These are phyloP conservation scores for Neoarius graeffei DNA, from an alignment of 2,113 vertebrate species.

Conservation along the genomic window DNA sequence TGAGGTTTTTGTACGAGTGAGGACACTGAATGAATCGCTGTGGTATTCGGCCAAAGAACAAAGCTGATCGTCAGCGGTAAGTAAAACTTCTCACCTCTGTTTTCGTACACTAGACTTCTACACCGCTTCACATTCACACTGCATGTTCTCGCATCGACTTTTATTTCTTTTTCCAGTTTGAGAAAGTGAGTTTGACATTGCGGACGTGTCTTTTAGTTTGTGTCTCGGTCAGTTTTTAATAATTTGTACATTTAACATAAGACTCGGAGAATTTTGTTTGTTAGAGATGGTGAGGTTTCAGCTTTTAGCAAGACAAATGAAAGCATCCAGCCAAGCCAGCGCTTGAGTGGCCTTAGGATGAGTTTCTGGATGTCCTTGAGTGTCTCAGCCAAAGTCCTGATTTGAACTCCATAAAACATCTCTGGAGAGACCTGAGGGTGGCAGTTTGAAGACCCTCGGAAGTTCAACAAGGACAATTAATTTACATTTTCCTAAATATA, in stretches of 20 bases:
- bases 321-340: too few relatives aligned
- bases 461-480: too few relatives aligned
- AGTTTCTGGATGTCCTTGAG: too few relatives aligned
- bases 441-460: too few relatives aligned
- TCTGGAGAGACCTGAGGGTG: too few relatives aligned
- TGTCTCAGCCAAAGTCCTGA: too few relatives aligned
- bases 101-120: background rate
- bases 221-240: background rate
- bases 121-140: background rate
- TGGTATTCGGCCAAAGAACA: slow-evolving; percentile 72
- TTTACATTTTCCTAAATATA: too few relatives aligned
- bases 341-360: too few relatives aligned
- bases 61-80: slow-evolving; percentile 65
- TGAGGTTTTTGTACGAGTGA: slow-evolving; percentile 66
- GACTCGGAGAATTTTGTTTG: background rate
- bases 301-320: too few relatives aligned
- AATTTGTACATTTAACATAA: background rate
- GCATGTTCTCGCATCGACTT: background rate
- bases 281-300: too few relatives aligned
- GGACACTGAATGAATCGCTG: slow-evolving; percentile 65
- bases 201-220: background rate
- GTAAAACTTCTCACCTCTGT: slow-evolving; percentile 46
- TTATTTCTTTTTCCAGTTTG: background rate
- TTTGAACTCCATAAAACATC: too few relatives aligned
- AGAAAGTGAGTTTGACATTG: background rate